A percentile compares a stretch with the other conserved stretches of the same genome.
phyloP scores from a whole-genome alignment of 2,888 invertebrate genomes.

The Cloeon dipterum region DNA sequence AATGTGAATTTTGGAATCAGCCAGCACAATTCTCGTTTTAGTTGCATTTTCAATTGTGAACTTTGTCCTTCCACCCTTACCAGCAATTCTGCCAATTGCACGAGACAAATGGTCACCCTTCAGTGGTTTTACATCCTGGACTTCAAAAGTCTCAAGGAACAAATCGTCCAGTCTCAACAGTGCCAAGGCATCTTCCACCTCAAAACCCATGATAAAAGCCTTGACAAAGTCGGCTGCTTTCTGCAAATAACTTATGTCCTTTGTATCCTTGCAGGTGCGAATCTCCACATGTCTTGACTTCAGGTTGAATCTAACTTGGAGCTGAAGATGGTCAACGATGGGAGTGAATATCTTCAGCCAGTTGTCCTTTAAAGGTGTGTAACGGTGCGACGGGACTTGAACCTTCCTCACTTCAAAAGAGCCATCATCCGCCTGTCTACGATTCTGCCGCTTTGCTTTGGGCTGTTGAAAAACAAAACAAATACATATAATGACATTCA shows the following conservation, averaged over 20 bases:
- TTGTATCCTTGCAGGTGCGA: conserved; percentile 39
- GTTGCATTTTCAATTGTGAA: conserved; percentile 98
- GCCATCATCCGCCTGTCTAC: conserved; percentile 13
- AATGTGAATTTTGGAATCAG: conserved; percentile 90
- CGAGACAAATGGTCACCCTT: conserved; percentile 88
- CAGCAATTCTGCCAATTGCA: conserved; percentile 93
- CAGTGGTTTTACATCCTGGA: conserved; percentile 86
- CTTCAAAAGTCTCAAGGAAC: conserved; percentile 90
- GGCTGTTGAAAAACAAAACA: not conserved
- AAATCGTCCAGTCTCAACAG: conserved; percentile 85
- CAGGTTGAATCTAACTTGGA: conserved; percentile 87
- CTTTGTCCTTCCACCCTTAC: conserved; percentile 91
- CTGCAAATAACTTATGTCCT: conserved; percentile 76
- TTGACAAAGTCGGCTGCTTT: conserved; percentile 96
- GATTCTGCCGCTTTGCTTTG: conserved; percentile 26
- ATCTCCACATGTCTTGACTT: conserved; percentile 80
- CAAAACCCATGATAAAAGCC: conserved; percentile 90
- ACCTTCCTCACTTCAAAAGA: conserved; percentile 22
- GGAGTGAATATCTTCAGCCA: conserved; percentile 96
- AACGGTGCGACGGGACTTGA: conserved; percentile 82
- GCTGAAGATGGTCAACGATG: conserved; percentile 78
- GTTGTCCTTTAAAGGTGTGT: conserved; percentile 80
- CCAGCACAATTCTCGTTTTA: conserved; percentile 91
- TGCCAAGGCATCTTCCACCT: conserved; percentile 90
- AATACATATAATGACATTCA: too few relatives aligned